Base-by-base conservation (phyloP, 2,113 vertebrate genomes). In the Nibea coibor region DNA sequence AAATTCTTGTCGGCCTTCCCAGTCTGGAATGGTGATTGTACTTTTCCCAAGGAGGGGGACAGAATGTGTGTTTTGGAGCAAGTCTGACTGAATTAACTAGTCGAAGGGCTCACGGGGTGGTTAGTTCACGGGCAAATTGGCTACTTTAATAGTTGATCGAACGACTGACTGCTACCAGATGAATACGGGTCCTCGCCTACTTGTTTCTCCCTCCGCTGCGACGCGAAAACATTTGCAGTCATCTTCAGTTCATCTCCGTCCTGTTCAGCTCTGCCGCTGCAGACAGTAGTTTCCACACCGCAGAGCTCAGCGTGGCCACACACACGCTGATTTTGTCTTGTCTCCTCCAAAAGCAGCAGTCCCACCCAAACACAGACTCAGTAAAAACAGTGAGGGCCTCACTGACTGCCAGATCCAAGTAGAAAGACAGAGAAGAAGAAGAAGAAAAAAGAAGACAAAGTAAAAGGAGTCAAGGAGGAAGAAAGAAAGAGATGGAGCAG, bases 21-120 rank as follows among this genome's bases (percentile, higher is more conserved):
- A 51, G 72, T 63, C 72, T 86, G 72, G 66, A 79, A 83, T 48
- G 64, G 64, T 61, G 53, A 82, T 79, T 58, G 75, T 76, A 47
- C 48, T 78, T 82, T 76, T 58, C 59, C 57, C 63, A 28, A 14
- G 12, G 22, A 9, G 31, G 20, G 58, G 69, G 62, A 72, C 19
- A 47, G 24, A 65, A 75, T 42, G 54, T 54, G 61, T 64, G 31
- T 51, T 81, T 59, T 51, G 51, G 56, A 42, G 2, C 11, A 14
- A 22, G 50, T 70, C n/a, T 26, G 72, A 53, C 22, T 39, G 26
- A 72, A 42, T 48, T 3, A 68, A 76, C 54, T 16, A 35, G 77
- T 68, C 62, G 9, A 61, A 20, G 35, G 54, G 16, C 47, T 81
- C 26, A 22, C 14, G 7, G 5, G 28, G 42, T 48, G 66, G 54